These are phyloP conservation scores for Athetis lepigone DNA, from an alignment of 2,888 invertebrate genomes.

Conservation along the genomic window DNA sequence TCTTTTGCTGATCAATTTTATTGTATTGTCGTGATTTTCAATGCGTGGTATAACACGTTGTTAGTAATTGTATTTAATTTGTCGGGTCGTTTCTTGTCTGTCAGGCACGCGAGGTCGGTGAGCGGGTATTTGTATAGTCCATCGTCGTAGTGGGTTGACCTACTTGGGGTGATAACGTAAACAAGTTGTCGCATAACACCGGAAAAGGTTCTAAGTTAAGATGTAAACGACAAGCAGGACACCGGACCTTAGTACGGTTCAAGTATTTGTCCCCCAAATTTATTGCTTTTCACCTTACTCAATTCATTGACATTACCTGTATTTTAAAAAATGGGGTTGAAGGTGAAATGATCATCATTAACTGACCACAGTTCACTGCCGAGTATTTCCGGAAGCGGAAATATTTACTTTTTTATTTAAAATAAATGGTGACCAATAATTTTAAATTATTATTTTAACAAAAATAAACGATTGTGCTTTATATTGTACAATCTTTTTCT, in stretches of 20 bases:
- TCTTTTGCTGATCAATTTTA: conserved; percentile 47
- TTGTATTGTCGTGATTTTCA: conserved; percentile 37
- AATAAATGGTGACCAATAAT: not conserved
- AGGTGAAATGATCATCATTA: conserved; percentile 10
- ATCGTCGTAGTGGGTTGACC: conserved; percentile 68
- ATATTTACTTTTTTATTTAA: conserved; percentile 6
- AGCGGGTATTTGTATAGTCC: conserved; percentile 63
- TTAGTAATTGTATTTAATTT: conserved; percentile 66
- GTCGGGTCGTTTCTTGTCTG: conserved; percentile 62
- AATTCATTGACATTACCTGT: not conserved
- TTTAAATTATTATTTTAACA: conserved; percentile 16
- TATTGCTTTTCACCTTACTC: not conserved
- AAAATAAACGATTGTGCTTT: not conserved
- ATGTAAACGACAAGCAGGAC: conserved; percentile 28
- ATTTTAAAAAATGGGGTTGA: conserved; percentile 8
- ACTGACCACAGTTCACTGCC: conserved; percentile 4
- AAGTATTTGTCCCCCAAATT: conserved; percentile 12
- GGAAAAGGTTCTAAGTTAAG: conserved; percentile 47
- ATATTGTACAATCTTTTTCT: not conserved
- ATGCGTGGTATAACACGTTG: conserved; percentile 64
- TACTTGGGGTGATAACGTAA: conserved; percentile 57
- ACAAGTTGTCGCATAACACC: conserved; percentile 52
- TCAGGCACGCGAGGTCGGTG: conserved; percentile 73
- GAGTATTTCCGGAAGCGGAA: conserved; percentile 20
- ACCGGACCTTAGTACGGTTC: conserved; percentile 12